phyloP scores from a whole-genome alignment of 2,888 invertebrate genomes.

The Leptinotarsa tumamoca region DNA sequence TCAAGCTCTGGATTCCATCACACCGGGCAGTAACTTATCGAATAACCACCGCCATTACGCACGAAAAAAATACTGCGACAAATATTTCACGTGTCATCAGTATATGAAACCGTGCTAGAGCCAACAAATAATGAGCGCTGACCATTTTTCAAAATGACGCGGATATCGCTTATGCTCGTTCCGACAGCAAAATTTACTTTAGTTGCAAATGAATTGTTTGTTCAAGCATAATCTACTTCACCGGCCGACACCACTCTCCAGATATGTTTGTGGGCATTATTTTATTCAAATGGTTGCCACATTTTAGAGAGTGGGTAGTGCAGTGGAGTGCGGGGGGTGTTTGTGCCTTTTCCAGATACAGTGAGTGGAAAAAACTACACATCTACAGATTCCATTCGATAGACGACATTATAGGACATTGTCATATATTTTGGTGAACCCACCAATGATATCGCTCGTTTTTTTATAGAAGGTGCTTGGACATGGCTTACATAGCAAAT shows the following conservation, averaged over 20 bases:
- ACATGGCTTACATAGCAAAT: no score
- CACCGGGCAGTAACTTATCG: conserved; percentile 7
- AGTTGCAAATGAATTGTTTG: conserved; percentile 57
- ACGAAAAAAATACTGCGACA: conserved; percentile 32
- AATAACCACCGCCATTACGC: not conserved
- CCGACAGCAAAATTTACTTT: conserved; percentile 55
- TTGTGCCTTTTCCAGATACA: not conserved
- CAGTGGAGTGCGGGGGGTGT: conserved; percentile 15
- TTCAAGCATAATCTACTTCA: conserved; percentile 53
- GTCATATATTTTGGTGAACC: no score
- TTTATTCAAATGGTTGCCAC: conserved; percentile 49
- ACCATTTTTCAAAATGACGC: conserved; percentile 54
- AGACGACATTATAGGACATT: no score
- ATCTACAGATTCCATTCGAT: no score
- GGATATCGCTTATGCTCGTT: conserved; percentile 48
- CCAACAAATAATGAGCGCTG: conserved; percentile 41
- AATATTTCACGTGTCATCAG: conserved; percentile 42
- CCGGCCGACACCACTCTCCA: conserved; percentile 33
- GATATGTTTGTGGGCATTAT: conserved; percentile 47
- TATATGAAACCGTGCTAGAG: conserved; percentile 34
- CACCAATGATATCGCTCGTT: no score
- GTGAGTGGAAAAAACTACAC: no score
- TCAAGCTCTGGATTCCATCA: conserved; percentile 6
- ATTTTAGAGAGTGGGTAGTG: conserved; percentile 28
- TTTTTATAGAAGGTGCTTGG: no score